Evolutionary conservation across 2,888 invertebrate species (phyloP).

Genomic region (Erynnis tages): DNA sequence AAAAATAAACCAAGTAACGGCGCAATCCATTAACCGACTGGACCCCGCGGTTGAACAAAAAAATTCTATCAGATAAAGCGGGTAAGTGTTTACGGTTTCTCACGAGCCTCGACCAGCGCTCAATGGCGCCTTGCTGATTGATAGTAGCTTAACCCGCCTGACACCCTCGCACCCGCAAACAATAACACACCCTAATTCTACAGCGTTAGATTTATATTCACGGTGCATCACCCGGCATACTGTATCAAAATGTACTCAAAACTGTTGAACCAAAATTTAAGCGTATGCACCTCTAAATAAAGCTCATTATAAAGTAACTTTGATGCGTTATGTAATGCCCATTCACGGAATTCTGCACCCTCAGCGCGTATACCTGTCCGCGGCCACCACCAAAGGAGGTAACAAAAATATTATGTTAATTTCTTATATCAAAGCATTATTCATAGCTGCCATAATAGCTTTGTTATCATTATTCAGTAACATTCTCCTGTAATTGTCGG

Average conservation of each 20-base stretch:
- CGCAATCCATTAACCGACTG: constrained; percentile 79
- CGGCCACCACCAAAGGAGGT: constrained; percentile 75
- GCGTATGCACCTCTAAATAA: constrained; percentile 22
- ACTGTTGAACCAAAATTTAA: not conserved
- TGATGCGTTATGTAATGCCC: constrained; percentile 48
- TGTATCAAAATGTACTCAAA: constrained; percentile 9
- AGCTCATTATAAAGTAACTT: constrained; percentile 35
- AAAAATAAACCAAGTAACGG: constrained; percentile 77
- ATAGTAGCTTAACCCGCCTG: constrained; percentile 71
- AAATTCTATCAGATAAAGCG: constrained; percentile 77
- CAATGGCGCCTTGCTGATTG: constrained; percentile 81
- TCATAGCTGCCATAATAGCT: constrained; percentile 75
- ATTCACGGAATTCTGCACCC: constrained; percentile 81
- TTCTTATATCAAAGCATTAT: constrained; percentile 73
- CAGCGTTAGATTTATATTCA: constrained; percentile 37
- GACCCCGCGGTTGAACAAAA: constrained; percentile 73
- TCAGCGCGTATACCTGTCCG: constrained; percentile 77
- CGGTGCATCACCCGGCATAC: not conserved
- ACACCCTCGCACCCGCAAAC: constrained; percentile 47
- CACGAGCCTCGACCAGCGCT: constrained; percentile 77
- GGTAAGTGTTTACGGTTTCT: constrained; percentile 81
- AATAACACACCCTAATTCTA: constrained; percentile 41
- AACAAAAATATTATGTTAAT: constrained; percentile 79
- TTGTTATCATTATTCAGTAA: constrained; percentile 76
- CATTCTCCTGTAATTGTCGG: constrained; percentile 64